Conservation (phyloP, 2,113 vertebrate genomes). For the Bettongia penicillata region DNA sequence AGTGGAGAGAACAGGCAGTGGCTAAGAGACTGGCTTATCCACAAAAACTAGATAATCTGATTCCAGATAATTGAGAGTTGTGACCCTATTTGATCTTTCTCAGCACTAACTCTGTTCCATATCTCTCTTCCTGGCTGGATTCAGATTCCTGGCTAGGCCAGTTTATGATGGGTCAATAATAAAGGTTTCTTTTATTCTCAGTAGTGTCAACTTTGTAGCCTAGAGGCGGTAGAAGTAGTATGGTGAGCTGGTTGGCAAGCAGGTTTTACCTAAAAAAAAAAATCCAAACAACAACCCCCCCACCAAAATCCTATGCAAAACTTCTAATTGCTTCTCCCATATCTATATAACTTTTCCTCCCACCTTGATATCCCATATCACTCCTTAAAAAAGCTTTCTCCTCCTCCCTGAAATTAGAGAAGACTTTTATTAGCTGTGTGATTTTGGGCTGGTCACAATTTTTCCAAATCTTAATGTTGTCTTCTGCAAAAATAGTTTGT, state of each 20-base stretch:
- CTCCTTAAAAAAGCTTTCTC: background rate
- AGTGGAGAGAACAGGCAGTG: slow-evolving; percentile 15
- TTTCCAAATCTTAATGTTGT: background rate
- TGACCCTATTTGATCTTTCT: slow-evolving; percentile 24
- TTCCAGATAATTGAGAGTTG: slow-evolving; percentile 30
- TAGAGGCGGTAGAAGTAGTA: slow-evolving; percentile 30
- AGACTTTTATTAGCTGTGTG: background rate
- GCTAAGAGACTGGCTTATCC: slow-evolving; percentile 45
- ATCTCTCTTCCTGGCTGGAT: background rate
- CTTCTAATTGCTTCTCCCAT: background rate
- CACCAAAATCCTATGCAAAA: slow-evolving; percentile 43
- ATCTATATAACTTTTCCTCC: background rate
- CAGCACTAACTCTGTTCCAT: slow-evolving; percentile 42
- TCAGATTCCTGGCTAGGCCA: slow-evolving; percentile 3
- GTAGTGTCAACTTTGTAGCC: slow-evolving; percentile 36
- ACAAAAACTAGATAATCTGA: slow-evolving; percentile 44
- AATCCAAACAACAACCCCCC: background rate
- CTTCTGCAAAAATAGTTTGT: background rate
- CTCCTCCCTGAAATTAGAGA: background rate
- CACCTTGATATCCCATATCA: background rate
- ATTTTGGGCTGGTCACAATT: background rate
- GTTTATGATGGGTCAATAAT: slow-evolving; percentile 25
- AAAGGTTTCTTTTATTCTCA: slow-evolving; percentile 48
- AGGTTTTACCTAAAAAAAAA: slow-evolving; percentile 24
- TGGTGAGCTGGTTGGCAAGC: background rate